Evolutionary conservation across 1,140 invertebrate species (phyloP).

Genomic region (Triops longicaudatus): DNA sequence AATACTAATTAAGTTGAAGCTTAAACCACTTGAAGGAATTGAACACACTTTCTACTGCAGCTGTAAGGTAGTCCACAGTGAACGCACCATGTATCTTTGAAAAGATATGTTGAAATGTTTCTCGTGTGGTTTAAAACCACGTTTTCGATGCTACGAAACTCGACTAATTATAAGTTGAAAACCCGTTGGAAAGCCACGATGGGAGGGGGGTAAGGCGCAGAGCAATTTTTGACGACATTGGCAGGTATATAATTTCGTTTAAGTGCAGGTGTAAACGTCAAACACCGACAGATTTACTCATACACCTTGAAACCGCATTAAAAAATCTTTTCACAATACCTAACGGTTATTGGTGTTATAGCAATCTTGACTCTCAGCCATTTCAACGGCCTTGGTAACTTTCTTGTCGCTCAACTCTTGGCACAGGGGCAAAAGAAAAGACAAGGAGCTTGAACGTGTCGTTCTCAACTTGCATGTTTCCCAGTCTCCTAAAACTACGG

Average conservation of each 20-base stretch:
- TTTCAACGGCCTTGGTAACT: not conserved
- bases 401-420: not conserved
- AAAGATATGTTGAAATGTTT: too few relatives aligned
- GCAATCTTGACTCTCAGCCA: not conserved
- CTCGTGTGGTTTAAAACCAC: too few relatives aligned
- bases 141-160: not conserved
- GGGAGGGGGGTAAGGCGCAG: not conserved
- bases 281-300: conserved; percentile 12
- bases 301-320: not conserved
- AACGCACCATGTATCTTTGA: too few relatives aligned
- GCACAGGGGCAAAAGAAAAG: not conserved
- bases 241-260: conserved; percentile 12
- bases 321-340: not conserved
- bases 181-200: not conserved
- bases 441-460: not conserved
- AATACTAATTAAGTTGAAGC: too few relatives aligned
- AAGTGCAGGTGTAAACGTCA: conserved; percentile 10
- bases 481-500: not conserved
- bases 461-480: not conserved
- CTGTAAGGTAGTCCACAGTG: too few relatives aligned
- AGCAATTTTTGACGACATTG: not conserved
- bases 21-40: too few relatives aligned
- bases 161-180: conserved; percentile 8
- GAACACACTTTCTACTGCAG: too few relatives aligned
- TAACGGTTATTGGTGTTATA: not conserved